Conservation (phyloP, 2,797 vertebrate genomes). For the Tangara arthus region DNA sequence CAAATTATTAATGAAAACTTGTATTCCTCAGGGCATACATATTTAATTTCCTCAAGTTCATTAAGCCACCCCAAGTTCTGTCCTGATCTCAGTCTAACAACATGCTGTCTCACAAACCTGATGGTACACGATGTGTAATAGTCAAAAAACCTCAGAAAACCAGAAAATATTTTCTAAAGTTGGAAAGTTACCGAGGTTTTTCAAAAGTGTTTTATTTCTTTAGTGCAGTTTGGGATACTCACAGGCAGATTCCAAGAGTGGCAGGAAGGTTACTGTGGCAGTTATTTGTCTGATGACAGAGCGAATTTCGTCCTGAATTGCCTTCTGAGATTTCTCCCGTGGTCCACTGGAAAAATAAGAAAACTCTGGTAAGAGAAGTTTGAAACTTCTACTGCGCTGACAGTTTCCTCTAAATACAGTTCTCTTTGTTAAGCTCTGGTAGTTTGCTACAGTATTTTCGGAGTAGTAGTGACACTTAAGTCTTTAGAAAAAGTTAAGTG, state of each 20-base stretch:
- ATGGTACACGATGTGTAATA: background rate
- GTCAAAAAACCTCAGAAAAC: background rate
- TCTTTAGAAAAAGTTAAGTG: background rate
- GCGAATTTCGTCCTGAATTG: conserved; percentile 91
- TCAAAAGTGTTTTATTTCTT: background rate
- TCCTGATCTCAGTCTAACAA: background rate
- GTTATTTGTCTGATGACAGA: conserved; percentile 88
- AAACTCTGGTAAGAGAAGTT: background rate
- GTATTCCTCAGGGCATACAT: fast-evolving
- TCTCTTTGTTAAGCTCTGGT: background rate
- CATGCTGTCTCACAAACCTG: background rate
- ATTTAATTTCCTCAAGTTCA: background rate
- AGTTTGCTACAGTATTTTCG: background rate
- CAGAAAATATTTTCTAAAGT: background rate
- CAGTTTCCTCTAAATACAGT: background rate
- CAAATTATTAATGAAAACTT: background rate
- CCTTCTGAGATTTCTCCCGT: conserved; percentile 91
- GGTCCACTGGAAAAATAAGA: conserved; percentile 75
- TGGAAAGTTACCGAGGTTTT: background rate
- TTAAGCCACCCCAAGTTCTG: background rate
- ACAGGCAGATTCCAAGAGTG: conserved; percentile 91
- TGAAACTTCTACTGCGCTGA: background rate
- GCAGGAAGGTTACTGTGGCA: conserved; percentile 93
- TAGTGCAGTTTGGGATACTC: conserved; percentile 64
- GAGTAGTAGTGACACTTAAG: background rate